A percentile compares a stretch with the other conserved stretches of the same genome.
phyloP scores from a whole-genome alignment of 2,113 vertebrate species.

The Isurus oxyrinchus region DNA sequence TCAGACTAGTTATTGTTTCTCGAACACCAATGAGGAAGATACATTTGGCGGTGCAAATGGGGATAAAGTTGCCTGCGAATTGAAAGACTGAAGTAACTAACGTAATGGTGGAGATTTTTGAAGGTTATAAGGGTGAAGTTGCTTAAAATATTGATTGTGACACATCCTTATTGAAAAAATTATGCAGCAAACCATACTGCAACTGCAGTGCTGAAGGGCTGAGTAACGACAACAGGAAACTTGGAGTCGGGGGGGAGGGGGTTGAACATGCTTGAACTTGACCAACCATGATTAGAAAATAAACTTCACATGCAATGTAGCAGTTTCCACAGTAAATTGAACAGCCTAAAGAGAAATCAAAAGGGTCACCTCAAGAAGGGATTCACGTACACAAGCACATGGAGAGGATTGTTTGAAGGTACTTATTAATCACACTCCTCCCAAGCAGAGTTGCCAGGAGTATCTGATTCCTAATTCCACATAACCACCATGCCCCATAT shows the following conservation, averaged over 20 bases:
- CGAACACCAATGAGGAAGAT: neutral
- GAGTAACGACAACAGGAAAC: neutral
- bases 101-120: neutral
- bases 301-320: neutral
- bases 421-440: neutral
- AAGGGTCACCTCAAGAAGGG: neutral
- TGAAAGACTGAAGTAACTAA: neutral
- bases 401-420: neutral
- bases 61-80: neutral
- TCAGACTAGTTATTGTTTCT: neutral
- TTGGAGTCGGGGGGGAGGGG: neutral
- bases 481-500: too few species aligned
- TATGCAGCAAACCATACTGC: neutral
- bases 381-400: neutral
- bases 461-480: neutral
- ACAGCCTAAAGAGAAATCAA: neutral
- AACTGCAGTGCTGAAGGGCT: neutral
- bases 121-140: neutral
- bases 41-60: neutral
- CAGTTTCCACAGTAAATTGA: neutral
- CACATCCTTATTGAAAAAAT: neutral
- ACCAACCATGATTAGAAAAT: neutral
- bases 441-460: neutral
- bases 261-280: neutral
- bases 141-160: neutral